Evolutionary conservation across 2,797 vertebrate species (phyloP).

Genomic region (Vireo griseus): DNA sequence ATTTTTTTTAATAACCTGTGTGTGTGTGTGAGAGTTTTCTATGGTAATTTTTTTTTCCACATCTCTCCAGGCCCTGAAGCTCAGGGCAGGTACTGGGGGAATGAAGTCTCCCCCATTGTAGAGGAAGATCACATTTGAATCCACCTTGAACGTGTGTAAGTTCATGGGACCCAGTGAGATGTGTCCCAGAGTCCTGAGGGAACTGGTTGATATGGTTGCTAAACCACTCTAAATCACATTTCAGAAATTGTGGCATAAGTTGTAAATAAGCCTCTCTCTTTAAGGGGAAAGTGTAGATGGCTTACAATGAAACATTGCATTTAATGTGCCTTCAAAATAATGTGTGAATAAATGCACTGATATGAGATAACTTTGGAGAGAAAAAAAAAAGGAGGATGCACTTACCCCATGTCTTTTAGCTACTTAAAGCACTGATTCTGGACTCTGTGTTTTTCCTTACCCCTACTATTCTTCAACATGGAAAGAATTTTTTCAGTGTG

Average conservation of each 20-base stretch:
- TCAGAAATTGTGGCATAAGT: neutral
- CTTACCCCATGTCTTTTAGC: neutral
- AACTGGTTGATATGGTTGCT: neutral
- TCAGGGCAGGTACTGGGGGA: neutral
- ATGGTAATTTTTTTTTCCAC: neutral
- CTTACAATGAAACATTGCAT: neutral
- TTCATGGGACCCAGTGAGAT: neutral
- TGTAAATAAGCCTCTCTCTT: neutral
- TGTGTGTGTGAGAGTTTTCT: neutral
- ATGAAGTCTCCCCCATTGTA: neutral
- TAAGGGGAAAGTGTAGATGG: neutral
- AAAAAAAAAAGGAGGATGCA: neutral
- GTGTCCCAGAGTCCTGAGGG: neutral
- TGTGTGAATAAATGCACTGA: neutral
- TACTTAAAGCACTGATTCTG: neutral
- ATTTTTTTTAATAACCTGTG: neutral
- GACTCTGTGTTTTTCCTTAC: neutral
- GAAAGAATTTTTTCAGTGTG: neutral
- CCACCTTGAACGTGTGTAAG: fast-evolving
- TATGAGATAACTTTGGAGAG: fast-evolving
- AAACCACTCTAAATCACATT: neutral
- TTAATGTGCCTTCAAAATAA: neutral
- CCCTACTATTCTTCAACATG: neutral
- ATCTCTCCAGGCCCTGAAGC: neutral
- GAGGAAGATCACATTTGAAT: neutral